phyloP scores from a whole-genome alignment of 2,797 vertebrate genomes.

The Alauda arvensis region DNA sequence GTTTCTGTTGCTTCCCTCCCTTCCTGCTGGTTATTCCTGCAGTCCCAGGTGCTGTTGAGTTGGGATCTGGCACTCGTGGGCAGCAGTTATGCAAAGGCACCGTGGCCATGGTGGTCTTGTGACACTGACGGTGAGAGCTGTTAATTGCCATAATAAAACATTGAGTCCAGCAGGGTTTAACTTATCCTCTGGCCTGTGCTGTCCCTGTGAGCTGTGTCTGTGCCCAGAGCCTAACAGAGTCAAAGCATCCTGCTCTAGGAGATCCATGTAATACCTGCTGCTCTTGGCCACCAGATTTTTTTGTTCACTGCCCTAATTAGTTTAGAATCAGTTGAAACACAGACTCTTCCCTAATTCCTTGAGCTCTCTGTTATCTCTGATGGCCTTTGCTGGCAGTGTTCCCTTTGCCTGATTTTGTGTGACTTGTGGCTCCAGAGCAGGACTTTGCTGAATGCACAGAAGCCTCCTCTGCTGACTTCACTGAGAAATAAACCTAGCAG shows the following conservation, averaged over 20 bases:
- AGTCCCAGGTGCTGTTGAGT: background rate
- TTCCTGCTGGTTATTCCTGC: background rate
- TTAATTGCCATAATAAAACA: background rate
- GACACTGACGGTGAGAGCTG: background rate
- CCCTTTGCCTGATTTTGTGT: background rate
- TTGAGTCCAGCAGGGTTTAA: background rate
- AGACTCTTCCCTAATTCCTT: background rate
- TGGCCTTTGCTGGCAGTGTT: background rate
- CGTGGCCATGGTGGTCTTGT: rapidly evolving
- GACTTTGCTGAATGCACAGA: background rate
- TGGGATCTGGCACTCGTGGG: background rate
- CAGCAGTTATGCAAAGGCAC: background rate
- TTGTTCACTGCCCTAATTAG: background rate
- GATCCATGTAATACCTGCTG: background rate
- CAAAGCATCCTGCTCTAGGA: background rate
- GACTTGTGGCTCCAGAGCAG: background rate
- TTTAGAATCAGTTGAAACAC: background rate
- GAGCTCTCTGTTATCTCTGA: background rate
- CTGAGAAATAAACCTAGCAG: background rate
- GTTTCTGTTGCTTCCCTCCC: background rate
- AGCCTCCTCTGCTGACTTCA: background rate
- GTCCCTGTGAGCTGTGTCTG: background rate
- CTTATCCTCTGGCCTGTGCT: background rate
- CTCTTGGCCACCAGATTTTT: background rate
- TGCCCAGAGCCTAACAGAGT: background rate